These are phyloP conservation scores for Pogonomyrmex californicus DNA, from an alignment of 1,140 invertebrate species.

Conservation along the genomic window DNA sequence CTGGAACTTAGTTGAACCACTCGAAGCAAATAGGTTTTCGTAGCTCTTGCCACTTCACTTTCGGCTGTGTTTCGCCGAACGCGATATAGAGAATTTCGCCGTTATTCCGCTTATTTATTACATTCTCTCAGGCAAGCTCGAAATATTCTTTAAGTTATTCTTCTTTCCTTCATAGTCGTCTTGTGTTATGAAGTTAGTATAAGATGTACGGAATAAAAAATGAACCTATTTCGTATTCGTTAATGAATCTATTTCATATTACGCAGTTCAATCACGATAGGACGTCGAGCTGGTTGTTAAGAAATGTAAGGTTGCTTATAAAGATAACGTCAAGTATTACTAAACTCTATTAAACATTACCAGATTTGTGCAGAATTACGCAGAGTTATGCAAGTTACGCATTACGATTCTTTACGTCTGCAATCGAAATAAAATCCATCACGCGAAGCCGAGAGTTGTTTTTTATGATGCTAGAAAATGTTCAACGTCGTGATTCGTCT, in stretches of 20 bases:
- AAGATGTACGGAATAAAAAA: conserved; percentile 73
- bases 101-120: conserved; percentile 67
- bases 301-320: conserved; percentile 32
- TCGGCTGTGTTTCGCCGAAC: conserved; percentile 45
- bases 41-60: conserved; percentile 50
- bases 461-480: conserved; percentile 50
- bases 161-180: conserved; percentile 68
- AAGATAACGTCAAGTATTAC: conserved; percentile 20
- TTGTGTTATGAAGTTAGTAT: conserved; percentile 73
- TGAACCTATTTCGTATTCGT: conserved; percentile 77
- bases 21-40: conserved; percentile 30
- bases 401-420: conserved; percentile 36
- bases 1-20: conserved; percentile 57
- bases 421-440: conserved; percentile 17
- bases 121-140: conserved; percentile 27
- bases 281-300: conserved; percentile 38
- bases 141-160: conserved; percentile 37
- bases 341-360: conserved; percentile 27
- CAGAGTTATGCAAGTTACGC: not conserved
- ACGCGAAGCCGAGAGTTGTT: conserved; percentile 12
- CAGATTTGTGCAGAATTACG: conserved; percentile 17
- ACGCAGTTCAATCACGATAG: conserved; percentile 72
- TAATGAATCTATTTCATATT: conserved; percentile 59
- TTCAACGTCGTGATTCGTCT: conserved; percentile 80
- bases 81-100: conserved; percentile 46